Evolutionary conservation across 2,888 invertebrate species (phyloP).

Genomic region (Mythimna vitellina): DNA sequence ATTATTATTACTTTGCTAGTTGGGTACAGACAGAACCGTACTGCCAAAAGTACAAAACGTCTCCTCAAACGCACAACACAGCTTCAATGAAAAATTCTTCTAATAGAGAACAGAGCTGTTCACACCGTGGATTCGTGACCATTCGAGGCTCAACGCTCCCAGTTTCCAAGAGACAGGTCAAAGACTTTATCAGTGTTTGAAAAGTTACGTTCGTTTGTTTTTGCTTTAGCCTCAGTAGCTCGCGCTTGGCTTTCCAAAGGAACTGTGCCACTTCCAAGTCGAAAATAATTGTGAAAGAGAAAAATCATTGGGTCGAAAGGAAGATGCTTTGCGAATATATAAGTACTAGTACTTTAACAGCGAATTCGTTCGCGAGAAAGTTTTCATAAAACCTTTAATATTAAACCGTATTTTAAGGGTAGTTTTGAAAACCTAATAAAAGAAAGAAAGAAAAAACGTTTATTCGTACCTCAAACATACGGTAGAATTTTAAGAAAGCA

Average conservation of each 20-base stretch:
- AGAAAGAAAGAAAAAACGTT: too few species aligned
- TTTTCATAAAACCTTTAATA: too few species aligned
- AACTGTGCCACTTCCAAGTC: constrained; percentile 36
- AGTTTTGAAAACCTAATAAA: too few species aligned
- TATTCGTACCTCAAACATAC: too few species aligned
- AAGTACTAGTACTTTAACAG: too few species aligned
- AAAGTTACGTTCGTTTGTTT: constrained; percentile 48
- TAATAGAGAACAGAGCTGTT: constrained; percentile 19
- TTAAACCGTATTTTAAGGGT: too few species aligned
- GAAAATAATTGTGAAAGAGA: constrained; percentile 28
- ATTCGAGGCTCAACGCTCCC: constrained; percentile 35
- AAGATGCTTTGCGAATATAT: background rate
- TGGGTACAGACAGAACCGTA: too few species aligned
- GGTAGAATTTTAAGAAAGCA: too few species aligned
- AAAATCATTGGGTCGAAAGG: constrained; percentile 30
- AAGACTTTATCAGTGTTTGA: constrained; percentile 49
- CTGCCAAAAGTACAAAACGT: background rate
- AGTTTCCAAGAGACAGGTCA: constrained; percentile 62
- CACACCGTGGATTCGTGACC: constrained; percentile 24
- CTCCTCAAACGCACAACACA: background rate
- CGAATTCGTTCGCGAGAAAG: too few species aligned
- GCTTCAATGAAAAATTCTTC: constrained; percentile 22
- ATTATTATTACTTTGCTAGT: too few species aligned
- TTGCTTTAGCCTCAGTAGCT: constrained; percentile 39
- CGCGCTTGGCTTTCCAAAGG: background rate